Conservation (phyloP, 2,888 invertebrate genomes). For the Neuroscelio doddi region DNA sequence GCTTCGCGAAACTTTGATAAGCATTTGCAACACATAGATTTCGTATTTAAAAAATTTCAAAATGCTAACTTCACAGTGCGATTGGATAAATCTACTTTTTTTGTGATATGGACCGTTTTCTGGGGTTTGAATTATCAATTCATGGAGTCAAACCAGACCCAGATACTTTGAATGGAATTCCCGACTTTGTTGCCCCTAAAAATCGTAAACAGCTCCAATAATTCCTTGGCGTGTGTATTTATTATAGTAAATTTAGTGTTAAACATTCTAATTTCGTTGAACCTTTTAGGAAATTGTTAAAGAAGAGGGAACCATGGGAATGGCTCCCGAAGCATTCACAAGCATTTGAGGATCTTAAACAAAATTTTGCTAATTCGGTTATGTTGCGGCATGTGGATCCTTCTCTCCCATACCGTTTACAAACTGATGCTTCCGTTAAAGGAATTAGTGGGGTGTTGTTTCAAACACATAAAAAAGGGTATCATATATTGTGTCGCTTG, state of each 20-base stretch:
- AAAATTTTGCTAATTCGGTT: slow-evolving; percentile 21
- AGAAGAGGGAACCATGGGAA: not conserved
- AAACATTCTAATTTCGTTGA: slow-evolving; percentile 15
- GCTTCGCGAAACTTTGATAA: no score
- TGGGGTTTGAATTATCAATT: slow-evolving; percentile 27
- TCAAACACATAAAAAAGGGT: no score
- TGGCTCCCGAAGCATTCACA: slow-evolving; percentile 12
- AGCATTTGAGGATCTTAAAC: slow-evolving; percentile 39
- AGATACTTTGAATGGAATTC: not conserved
- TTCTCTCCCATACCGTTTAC: not conserved
- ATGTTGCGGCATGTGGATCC: not conserved
- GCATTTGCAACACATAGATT: no score
- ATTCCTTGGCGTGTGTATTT: slow-evolving; percentile 44
- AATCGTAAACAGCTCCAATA: slow-evolving; percentile 52
- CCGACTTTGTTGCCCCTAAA: not conserved
- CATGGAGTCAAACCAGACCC: slow-evolving; percentile 4
- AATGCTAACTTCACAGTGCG: slow-evolving; percentile 24
- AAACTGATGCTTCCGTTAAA: slow-evolving; percentile 1
- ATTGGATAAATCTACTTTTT: slow-evolving; percentile 49
- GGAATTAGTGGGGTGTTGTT: slow-evolving; percentile 23
- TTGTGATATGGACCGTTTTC: slow-evolving; percentile 31
- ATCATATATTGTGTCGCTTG: no score
- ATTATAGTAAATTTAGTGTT: slow-evolving; percentile 25
- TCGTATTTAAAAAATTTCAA: no score
- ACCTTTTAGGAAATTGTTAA: slow-evolving; percentile 25